phyloP scores from a whole-genome alignment of 2,797 vertebrate species.

The Phylloscopus collybita region DNA sequence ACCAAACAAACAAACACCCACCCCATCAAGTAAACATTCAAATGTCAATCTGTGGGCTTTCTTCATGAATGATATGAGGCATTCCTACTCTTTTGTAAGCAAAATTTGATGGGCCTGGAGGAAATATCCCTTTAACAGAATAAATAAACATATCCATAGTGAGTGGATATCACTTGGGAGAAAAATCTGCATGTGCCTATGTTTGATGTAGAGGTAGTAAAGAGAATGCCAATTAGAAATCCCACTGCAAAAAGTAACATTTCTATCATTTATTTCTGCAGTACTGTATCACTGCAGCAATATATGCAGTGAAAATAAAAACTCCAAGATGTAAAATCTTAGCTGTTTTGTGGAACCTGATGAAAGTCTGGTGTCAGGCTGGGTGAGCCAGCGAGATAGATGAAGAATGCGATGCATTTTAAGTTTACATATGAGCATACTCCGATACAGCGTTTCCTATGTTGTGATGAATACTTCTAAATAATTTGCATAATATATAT shows the following conservation, averaged over 20 bases:
- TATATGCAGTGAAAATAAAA: not conserved
- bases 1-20: not conserved
- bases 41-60: not conserved
- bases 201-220: not conserved
- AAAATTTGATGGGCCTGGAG: not conserved
- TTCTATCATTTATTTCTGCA: not conserved
- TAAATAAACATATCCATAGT: not conserved
- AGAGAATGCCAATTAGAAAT: conserved; percentile 15
- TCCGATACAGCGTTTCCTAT: not conserved
- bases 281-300: not conserved
- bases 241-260: not conserved
- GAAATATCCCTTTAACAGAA: not conserved
- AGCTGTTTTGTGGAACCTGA: not conserved
- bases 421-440: not conserved
- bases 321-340: not conserved
- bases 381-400: not conserved
- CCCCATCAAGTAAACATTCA: not conserved
- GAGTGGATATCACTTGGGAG: not conserved
- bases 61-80: not conserved
- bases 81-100: not conserved
- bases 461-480: conserved; percentile 7
- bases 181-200: not conserved
- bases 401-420: not conserved
- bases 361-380: not conserved
- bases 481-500: conserved; percentile 37